Conservation (phyloP, 2,113 vertebrate genomes). For the Platysternon megacephalum region DNA sequence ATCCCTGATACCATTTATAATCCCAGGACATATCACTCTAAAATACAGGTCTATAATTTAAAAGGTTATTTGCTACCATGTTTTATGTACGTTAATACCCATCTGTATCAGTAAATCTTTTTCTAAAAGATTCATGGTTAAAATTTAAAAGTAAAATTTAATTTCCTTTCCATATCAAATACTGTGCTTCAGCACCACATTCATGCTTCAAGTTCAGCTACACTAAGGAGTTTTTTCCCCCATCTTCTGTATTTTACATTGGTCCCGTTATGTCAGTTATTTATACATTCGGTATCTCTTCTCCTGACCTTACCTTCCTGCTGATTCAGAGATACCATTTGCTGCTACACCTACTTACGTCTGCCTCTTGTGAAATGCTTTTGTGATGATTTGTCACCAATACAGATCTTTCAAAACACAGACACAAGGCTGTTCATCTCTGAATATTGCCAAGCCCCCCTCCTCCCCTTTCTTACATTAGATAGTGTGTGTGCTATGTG, state of each 20-base stretch:
- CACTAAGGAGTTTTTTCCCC: constrained; percentile 47
- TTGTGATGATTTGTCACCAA: background rate
- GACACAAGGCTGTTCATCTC: background rate
- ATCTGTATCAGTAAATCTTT: constrained; percentile 35
- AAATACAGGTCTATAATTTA: background rate
- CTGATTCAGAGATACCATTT: background rate
- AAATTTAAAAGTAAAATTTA: constrained; percentile 79
- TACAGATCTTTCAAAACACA: background rate
- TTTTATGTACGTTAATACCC: constrained; percentile 44
- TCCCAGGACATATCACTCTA: background rate
- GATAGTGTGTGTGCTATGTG: background rate
- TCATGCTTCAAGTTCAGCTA: constrained; percentile 46
- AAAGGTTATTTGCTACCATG: background rate
- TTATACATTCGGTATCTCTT: constrained; percentile 37
- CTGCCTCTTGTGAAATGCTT: background rate
- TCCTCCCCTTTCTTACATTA: background rate
- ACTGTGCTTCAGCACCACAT: background rate
- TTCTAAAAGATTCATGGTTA: background rate
- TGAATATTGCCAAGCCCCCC: background rate
- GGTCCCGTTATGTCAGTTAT: constrained; percentile 29
- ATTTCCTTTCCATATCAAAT: constrained; percentile 55
- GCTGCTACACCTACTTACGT: background rate
- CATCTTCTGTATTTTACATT: constrained; percentile 27
- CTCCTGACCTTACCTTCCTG: background rate
- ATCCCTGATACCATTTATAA: background rate